Base-by-base conservation (phyloP, 1,140 invertebrate genomes). In the Matsumurasca onukii region DNA sequence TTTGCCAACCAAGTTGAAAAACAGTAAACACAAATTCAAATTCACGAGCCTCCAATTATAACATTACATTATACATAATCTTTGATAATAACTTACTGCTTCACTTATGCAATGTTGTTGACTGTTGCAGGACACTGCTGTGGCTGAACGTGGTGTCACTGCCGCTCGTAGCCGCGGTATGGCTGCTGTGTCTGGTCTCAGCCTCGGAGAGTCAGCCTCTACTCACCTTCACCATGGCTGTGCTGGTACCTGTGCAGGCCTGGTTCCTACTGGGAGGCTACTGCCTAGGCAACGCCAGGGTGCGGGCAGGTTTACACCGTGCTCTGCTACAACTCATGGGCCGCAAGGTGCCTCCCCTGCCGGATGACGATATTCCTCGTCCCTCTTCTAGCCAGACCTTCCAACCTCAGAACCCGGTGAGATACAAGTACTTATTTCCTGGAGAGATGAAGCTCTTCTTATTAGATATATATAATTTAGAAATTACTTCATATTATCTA, bases 181-280 rank as follows among this genome's bases (percentile, higher is more conserved):
- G 93, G 93, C 87, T 94, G 0, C 77, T 94, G 39, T 90, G 91
- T 0, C 84, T 95, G 1, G 80, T 95, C 2, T 86, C 89, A 17
- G 92, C 91, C 1, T 92, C 91, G 48, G 92, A 94, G 76, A 86
- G 89, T 70, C 84, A 88, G 3, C 84, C 85, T 17, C 82, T 85
- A 39, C 82, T 95, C 9, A 88, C 89, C 70, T 89, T 91, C 73
- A 80, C 89, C 68, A 85, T 93, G 69, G 88, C 89, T 1, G 80
- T 87, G 1, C 85, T 91, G 25, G 84, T 92, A 0, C 82, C 89
- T 0, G 74, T 88, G 2, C 90, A 93, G 75, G 89, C 91, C 0
- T 80, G 89, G 1, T 94, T 91, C 72, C 87, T 93, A 24, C 82
- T 94, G 31, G 81, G 92, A 34, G 91, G 91, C n/a, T 93, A 94